phyloP scores from a whole-genome alignment of 2,113 vertebrate genomes.

The Picathartes gymnocephalus region DNA sequence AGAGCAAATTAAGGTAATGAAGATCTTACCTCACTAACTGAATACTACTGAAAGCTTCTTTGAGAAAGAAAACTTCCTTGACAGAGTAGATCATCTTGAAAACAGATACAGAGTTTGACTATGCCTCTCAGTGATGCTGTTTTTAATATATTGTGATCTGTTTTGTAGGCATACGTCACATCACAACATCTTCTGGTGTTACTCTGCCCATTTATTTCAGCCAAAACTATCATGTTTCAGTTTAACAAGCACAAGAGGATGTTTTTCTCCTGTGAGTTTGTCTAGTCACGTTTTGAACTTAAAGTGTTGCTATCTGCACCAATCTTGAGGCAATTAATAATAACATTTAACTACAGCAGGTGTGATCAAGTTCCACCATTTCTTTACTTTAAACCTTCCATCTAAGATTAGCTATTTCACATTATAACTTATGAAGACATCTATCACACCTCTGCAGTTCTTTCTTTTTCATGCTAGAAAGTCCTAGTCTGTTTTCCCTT shows the following conservation, averaged over 20 bases:
- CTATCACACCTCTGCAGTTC: neutral
- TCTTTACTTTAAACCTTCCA: neutral
- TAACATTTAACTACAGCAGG: neutral
- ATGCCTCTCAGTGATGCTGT: neutral
- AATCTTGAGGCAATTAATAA: neutral
- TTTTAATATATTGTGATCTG: neutral
- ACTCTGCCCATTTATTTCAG: no score
- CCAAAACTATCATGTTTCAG: no score
- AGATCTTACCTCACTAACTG: neutral
- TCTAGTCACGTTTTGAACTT: neutral
- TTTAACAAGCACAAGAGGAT: no score
- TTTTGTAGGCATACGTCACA: fast-evolving
- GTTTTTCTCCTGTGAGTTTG: neutral
- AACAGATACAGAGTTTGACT: neutral
- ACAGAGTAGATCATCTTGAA: neutral
- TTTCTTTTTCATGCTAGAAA: neutral
- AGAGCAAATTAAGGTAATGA: neutral
- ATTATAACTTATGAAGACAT: neutral
- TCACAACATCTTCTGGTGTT: neutral
- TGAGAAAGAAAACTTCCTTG: neutral
- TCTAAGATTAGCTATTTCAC: neutral
- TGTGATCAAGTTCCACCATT: neutral
- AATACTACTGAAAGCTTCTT: neutral
- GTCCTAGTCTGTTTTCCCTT: neutral
- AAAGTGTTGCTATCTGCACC: neutral